Base-by-base conservation (phyloP, 1,140 invertebrate species). In the Anoplophora glabripennis region DNA sequence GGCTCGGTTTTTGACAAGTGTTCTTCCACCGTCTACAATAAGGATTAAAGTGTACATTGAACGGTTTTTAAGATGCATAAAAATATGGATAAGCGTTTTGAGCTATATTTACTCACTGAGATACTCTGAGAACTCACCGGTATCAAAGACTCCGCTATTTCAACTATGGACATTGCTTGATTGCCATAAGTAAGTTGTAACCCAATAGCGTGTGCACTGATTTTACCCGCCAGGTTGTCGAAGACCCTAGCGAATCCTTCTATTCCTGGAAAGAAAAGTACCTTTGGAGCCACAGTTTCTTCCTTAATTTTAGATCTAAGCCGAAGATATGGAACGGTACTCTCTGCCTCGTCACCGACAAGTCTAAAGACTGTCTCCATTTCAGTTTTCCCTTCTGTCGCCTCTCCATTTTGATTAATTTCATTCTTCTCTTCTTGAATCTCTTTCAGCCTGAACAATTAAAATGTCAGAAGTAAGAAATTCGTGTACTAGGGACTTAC, bases 71-170 rank as follows among this genome's bases (percentile, higher is more conserved):
- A n/a, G n/a, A n/a, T n/a, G n/a, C n/a, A n/a, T n/a, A n/a, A n/a
- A n/a, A n/a, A n/a, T n/a, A n/a, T n/a, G n/a, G n/a, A 4, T 11
- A 46, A 46, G 14, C 14, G 12, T 7, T 14, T 15, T 46, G 14
- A 10, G 10, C 17, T 11, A 18, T 15, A 46, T 46, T 8, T 14
- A 37, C 8, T 9, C 8, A 37, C 8, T 1, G 1, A 9, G 8
- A 9, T 1, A 9, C 36, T 9, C 8, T 37, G 36, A 1, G 9
- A 7, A 63, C 63, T 75, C 65, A 81, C 80, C 66, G 75, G 64
- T 41, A 77, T 60, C 11, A 80, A 61, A 33, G 69, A 71, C 18
- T 34, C 44, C 1, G 53, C 40, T 33, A 55, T 14, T 28, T 55
- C 53, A 17, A 44, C 41, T 37, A 41, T 41, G 7, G 37, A 28